Conservation (phyloP, 2,113 vertebrate species). For the Datnioides undecimradiatus region DNA sequence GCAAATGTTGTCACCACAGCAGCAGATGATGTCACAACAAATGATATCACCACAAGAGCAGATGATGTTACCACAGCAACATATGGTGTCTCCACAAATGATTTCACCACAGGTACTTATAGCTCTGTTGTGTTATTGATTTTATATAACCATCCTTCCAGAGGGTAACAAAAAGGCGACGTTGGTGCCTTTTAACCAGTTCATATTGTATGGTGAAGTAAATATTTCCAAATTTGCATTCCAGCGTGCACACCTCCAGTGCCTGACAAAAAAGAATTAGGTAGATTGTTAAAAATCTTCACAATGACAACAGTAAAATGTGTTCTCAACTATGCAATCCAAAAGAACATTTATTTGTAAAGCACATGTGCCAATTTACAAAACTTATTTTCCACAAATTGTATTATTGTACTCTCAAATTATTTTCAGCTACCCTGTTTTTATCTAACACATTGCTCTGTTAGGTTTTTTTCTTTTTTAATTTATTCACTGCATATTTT, state of each 20-base stretch:
- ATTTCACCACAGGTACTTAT: constrained; percentile 66
- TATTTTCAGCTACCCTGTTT: not conserved
- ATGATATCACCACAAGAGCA: constrained; percentile 47
- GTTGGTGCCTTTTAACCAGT: not conserved
- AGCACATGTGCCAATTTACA: no score
- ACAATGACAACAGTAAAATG: not conserved
- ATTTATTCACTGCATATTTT: not conserved
- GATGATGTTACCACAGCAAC: constrained; percentile 49
- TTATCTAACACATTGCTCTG: not conserved
- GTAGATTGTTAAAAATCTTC: no score
- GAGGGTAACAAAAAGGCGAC: not conserved
- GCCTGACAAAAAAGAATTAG: no score
- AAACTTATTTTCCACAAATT: not conserved
- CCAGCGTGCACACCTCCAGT: not conserved
- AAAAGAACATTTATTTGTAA: no score
- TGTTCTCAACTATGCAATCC: not conserved
- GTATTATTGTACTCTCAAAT: not conserved
- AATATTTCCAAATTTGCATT: no score
- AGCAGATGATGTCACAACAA: constrained; percentile 46
- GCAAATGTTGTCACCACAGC: constrained; percentile 46
- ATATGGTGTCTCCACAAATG: constrained; percentile 40
- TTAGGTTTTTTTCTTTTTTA: not conserved
- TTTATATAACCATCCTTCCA: not conserved
- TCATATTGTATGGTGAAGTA: no score
- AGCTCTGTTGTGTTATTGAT: constrained; percentile 23